A percentile compares a stretch with the other conserved stretches of the same genome.
phyloP scores from a whole-genome alignment of 2,797 vertebrate genomes.

The Protosalanx chinensis region DNA sequence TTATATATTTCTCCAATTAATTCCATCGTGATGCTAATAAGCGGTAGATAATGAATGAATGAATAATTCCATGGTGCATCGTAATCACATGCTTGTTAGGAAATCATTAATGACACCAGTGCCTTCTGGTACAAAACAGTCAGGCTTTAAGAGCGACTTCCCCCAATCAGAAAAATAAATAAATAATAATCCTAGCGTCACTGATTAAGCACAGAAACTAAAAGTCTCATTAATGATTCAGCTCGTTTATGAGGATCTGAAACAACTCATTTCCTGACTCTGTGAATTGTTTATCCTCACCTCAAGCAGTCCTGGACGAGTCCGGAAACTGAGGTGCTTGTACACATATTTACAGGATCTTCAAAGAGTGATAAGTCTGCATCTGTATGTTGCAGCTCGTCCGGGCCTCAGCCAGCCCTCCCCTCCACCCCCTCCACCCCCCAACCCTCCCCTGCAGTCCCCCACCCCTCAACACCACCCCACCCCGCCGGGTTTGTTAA shows the following conservation, averaged over 20 bases:
- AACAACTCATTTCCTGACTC: constrained; percentile 1
- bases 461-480: too few species aligned
- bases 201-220: constrained; percentile 14
- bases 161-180: constrained; percentile 10
- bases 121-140: constrained; percentile 20
- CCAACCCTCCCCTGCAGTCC: too few species aligned
- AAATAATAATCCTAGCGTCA: neutral
- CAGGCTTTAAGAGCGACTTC: constrained; percentile 23
- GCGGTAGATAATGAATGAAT: too few species aligned
- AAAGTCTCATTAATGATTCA: neutral
- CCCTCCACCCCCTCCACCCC: too few species aligned
- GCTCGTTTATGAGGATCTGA: constrained; percentile 18
- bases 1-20: constrained; percentile 26
- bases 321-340: constrained; percentile 8
- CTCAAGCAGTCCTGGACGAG: constrained; percentile 6
- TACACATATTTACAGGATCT: constrained; percentile 32
- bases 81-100: constrained; percentile 43
- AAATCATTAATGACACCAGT: constrained; percentile 27
- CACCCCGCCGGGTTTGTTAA: neutral
- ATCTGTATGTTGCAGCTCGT: constrained; percentile 11
- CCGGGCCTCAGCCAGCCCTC: neutral
- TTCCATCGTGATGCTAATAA: constrained; percentile 18
- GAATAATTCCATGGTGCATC: constrained; percentile 31
- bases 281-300: neutral
- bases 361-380: constrained; percentile 3